These are phyloP conservation scores for Cydia pomonella DNA, from an alignment of 1,140 invertebrate genomes.

Conservation along the genomic window DNA sequence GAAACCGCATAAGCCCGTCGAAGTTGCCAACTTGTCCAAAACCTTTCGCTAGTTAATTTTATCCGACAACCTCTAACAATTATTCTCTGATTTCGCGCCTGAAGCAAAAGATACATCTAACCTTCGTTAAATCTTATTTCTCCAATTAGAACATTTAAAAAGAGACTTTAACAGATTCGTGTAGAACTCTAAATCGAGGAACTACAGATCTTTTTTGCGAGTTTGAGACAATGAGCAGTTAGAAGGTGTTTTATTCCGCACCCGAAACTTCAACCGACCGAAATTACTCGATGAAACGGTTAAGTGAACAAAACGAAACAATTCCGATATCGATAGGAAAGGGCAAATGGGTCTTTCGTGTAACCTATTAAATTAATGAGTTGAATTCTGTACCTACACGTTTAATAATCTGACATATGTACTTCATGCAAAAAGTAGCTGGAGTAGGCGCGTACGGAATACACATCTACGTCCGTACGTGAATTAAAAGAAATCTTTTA, in stretches of 20 bases:
- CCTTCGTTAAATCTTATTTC: neutral
- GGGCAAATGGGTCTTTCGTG: too few relatives aligned
- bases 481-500: too few relatives aligned
- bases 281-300: neutral
- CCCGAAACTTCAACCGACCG: neutral
- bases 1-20: neutral
- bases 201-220: neutral
- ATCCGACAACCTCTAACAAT: neutral
- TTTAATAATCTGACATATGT: too few relatives aligned
- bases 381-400: too few relatives aligned
- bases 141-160: neutral
- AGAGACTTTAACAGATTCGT: neutral
- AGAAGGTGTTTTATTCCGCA: neutral
- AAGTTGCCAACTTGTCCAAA: conserved; percentile 1
- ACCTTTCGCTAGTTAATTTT: neutral
- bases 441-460: too few relatives aligned
- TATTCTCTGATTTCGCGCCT: neutral
- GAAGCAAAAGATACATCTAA: neutral
- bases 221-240: neutral
- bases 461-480: too few relatives aligned
- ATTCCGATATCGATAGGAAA: too few relatives aligned
- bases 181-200: neutral
- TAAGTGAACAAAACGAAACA: neutral
- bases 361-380: too few relatives aligned
- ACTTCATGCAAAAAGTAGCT: too few relatives aligned